Evolutionary conservation across 2,888 invertebrate species (phyloP).

Genomic region (Melolontha melolontha): DNA sequence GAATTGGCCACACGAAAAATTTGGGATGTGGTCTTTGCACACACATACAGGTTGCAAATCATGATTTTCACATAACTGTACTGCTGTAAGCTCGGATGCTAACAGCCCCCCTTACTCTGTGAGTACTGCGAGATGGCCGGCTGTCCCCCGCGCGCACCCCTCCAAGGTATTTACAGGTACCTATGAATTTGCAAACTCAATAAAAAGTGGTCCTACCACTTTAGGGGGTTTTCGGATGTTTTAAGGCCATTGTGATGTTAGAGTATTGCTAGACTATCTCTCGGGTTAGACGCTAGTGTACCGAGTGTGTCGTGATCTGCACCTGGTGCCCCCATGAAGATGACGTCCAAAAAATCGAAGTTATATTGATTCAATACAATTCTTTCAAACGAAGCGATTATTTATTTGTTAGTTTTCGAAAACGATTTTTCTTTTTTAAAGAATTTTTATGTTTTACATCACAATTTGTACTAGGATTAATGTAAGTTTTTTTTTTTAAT

Average conservation of each 20-base stretch:
- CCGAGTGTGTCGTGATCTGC: conserved; percentile 54
- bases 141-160: conserved; percentile 56
- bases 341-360: conserved; percentile 48
- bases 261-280: conserved; percentile 66
- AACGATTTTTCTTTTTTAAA: conserved; percentile 29
- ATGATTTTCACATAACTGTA: conserved; percentile 65
- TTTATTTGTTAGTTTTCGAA: not conserved
- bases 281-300: conserved; percentile 64
- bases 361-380: conserved; percentile 35
- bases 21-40: conserved; percentile 49
- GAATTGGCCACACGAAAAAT: conserved; percentile 49
- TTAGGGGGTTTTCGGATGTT: conserved; percentile 66
- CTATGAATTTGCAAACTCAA: conserved; percentile 73
- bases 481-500: conserved; percentile 46
- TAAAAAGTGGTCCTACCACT: conserved; percentile 74
- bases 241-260: conserved; percentile 63
- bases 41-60: conserved; percentile 58
- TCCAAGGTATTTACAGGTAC: conserved; percentile 65
- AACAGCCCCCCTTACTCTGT: conserved; percentile 50
- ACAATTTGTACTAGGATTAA: conserved; percentile 40
- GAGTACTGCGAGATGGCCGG: conserved; percentile 37
- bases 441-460: conserved; percentile 40
- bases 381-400: not conserved
- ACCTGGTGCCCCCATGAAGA: conserved; percentile 56
- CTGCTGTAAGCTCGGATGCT: conserved; percentile 55